These are phyloP conservation scores for Torymus auratus DNA, from an alignment of 2,888 invertebrate genomes.

Conservation along the genomic window DNA sequence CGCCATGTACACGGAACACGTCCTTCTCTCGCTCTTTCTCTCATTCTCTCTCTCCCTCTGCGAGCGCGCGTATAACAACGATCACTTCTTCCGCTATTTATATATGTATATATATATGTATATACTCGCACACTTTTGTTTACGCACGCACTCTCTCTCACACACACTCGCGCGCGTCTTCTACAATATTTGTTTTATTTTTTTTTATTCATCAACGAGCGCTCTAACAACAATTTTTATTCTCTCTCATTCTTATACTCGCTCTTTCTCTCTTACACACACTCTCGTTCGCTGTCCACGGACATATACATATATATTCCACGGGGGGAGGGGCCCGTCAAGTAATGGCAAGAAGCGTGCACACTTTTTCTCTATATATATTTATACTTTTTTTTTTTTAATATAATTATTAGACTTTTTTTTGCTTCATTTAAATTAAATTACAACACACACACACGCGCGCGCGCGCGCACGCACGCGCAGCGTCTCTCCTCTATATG, in stretches of 20 bases:
- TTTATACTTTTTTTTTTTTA: neutral
- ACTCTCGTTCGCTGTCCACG: slow-evolving; percentile 3
- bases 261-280: neutral
- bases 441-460: too few relatives aligned
- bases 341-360: slow-evolving; percentile 48
- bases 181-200: too few relatives aligned
- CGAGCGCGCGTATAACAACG: neutral
- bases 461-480: neutral
- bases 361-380: slow-evolving; percentile 33
- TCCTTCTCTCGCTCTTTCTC: too few relatives aligned
- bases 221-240: slow-evolving; percentile 2
- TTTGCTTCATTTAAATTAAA: slow-evolving; percentile 8
- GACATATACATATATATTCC: slow-evolving; percentile 39
- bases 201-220: slow-evolving; percentile 3
- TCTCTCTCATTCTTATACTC: slow-evolving; percentile 19
- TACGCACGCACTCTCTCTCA: neutral
- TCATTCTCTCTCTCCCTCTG: slow-evolving; percentile 7
- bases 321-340: neutral
- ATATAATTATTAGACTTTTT: neutral
- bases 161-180: slow-evolving; percentile 12
- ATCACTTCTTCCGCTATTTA: slow-evolving; percentile 12
- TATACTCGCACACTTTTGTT: neutral
- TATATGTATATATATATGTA: slow-evolving; percentile 9
- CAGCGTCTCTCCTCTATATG: too few relatives aligned
- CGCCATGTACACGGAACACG: neutral